phyloP scores from a whole-genome alignment of 2,888 invertebrate species.

The Scelioninae gen. 1 region DNA sequence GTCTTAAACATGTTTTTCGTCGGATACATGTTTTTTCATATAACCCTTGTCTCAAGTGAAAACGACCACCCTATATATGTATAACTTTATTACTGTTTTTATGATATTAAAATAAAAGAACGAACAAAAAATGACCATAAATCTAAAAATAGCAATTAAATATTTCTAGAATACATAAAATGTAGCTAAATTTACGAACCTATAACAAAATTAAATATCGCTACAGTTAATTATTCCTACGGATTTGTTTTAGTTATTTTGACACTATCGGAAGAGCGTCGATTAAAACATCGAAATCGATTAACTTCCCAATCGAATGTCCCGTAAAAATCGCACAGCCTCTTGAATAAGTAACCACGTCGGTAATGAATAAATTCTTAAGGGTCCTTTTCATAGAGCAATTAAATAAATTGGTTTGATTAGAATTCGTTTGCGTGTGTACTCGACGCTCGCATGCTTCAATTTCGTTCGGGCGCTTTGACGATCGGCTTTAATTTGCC shows the following conservation, averaged over 20 bases:
- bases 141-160: too few species aligned
- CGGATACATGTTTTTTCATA: too few species aligned
- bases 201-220: not conserved
- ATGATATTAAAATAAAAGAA: too few species aligned
- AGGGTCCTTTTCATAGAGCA: too few species aligned
- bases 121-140: too few species aligned
- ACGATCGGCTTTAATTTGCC: conserved; percentile 77
- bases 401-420: too few species aligned
- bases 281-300: conserved; percentile 54
- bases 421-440: too few species aligned
- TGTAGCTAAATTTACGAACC: not conserved
- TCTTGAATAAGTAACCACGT: conserved; percentile 28
- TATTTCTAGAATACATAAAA: conserved; percentile 1
- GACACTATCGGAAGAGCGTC: conserved; percentile 17
- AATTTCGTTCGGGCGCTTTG: conserved; percentile 77
- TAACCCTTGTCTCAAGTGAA: too few species aligned
- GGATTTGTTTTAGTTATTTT: conserved; percentile 36
- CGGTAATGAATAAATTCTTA: conserved; percentile 60
- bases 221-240: conserved; percentile 20
- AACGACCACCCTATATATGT: too few species aligned
- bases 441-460: too few species aligned
- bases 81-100: too few species aligned
- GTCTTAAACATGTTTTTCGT: too few species aligned
- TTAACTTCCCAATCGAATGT: conserved; percentile 43
- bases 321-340: conserved; percentile 24